Conservation (phyloP, 2,888 invertebrate species). For the Ophion costatus region DNA sequence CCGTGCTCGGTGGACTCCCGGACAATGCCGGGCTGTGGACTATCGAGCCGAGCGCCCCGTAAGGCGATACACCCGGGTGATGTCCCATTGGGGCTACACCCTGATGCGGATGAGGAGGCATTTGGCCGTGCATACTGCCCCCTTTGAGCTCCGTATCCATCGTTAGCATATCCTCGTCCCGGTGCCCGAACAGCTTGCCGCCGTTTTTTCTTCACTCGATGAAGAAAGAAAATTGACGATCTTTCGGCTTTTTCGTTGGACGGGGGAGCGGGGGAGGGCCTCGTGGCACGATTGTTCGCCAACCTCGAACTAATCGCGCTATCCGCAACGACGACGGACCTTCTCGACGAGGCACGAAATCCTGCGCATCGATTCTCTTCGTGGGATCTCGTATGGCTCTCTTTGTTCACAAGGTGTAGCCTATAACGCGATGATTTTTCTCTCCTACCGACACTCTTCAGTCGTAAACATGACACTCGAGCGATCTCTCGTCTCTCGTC, state of each 20-base stretch:
- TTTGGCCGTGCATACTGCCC: slow-evolving; percentile 93
- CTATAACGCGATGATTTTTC: neutral
- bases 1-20: slow-evolving; percentile 79
- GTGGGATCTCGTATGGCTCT: neutral
- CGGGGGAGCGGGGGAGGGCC: no score
- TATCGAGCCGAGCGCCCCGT: slow-evolving; percentile 89
- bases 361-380: neutral
- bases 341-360: neutral
- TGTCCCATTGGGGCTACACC: slow-evolving; percentile 86
- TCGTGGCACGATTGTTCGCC: no score
- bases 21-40: slow-evolving; percentile 82
- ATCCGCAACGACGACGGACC: neutral
- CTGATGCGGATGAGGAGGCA: slow-evolving; percentile 93
- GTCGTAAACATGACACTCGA: slow-evolving; percentile 54
- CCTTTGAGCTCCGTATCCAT: slow-evolving; percentile 97
- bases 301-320: neutral
- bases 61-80: slow-evolving; percentile 86
- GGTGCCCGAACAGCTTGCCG: slow-evolving; percentile 93
- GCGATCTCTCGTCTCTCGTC: neutral
- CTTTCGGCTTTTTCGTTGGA: neutral
- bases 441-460: slow-evolving; percentile 37
- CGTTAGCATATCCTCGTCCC: slow-evolving; percentile 94
- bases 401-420: neutral
- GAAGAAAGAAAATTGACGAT: neutral
- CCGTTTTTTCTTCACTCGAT: slow-evolving; percentile 70